These are phyloP conservation scores for Cyphomyrus discorhynchus DNA, from an alignment of 2,113 vertebrate genomes.

Conservation along the genomic window DNA sequence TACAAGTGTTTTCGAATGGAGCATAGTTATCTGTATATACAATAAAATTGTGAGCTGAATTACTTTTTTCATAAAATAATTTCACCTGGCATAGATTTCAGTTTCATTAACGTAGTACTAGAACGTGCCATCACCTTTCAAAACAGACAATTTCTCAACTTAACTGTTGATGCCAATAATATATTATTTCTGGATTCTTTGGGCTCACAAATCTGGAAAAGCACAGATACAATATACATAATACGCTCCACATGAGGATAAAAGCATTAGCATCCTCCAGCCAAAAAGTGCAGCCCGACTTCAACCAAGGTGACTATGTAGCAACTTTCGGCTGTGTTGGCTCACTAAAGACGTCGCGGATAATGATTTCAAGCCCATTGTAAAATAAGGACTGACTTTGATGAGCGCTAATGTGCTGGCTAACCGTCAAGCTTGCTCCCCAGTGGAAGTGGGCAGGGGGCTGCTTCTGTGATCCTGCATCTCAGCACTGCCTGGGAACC, in stretches of 20 bases:
- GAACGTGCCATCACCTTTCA: neutral
- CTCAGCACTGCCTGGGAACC: constrained; percentile 33
- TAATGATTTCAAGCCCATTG: neutral
- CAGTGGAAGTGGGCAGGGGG: constrained; percentile 18
- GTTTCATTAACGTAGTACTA: neutral
- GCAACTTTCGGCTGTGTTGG: neutral
- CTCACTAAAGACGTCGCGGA: neutral
- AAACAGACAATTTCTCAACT: neutral
- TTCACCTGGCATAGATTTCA: neutral
- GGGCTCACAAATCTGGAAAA: neutral
- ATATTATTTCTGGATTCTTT: neutral
- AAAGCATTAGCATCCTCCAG: neutral
- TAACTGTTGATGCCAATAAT: neutral
- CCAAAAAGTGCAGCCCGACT: neutral
- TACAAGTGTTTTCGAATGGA: neutral
- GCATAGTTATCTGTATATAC: neutral
- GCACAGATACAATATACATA: constrained; percentile 1
- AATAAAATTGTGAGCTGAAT: neutral
- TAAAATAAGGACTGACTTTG: constrained; percentile 22
- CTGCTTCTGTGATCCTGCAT: constrained; percentile 17
- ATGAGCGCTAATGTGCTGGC: constrained; percentile 20
- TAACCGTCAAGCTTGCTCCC: constrained; percentile 29
- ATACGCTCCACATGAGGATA: neutral
- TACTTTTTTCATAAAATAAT: neutral
- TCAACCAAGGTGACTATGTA: neutral